Percentiles rank a stretch among this genome's conserved stretches.
Evolutionary conservation across 1,140 invertebrate genomes (phyloP).

Genomic region (Drosophila kanapiae): DNA sequence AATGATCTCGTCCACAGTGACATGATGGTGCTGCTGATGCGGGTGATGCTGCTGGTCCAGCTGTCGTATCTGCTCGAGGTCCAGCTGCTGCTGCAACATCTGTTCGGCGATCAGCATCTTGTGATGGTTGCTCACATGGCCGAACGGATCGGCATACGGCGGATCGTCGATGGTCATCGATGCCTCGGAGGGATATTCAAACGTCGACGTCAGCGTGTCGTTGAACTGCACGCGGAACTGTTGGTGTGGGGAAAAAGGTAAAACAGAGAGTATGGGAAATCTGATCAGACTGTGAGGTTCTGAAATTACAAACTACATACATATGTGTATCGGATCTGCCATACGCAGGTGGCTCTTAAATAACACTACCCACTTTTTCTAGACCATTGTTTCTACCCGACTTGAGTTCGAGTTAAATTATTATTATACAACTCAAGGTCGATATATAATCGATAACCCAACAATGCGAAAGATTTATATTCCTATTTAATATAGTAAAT

Average conservation of each 20-base stretch:
- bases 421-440: too few species aligned
- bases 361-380: background rate
- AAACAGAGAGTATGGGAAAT: background rate
- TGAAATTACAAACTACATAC: slow-evolving; percentile 2
- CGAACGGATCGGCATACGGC: slow-evolving; percentile 68
- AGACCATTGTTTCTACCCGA: too few species aligned
- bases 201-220: slow-evolving; percentile 92
- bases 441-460: too few species aligned
- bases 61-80: slow-evolving; percentile 46
- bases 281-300: slow-evolving; percentile 11
- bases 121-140: slow-evolving; percentile 68
- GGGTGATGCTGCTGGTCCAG: slow-evolving; percentile 53
- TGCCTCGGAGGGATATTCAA: slow-evolving; percentile 94
- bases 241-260: slow-evolving; percentile 79
- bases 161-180: slow-evolving; percentile 89
- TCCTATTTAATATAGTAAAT: too few species aligned
- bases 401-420: too few species aligned
- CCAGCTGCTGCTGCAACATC: slow-evolving; percentile 48
- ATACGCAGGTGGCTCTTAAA: background rate
- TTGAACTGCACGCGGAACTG: slow-evolving; percentile 93
- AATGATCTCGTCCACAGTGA: slow-evolving; percentile 82
- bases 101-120: slow-evolving; percentile 64
- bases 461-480: too few species aligned
- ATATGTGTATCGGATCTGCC: background rate
- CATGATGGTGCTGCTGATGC: slow-evolving; percentile 71